Percentiles rank a stretch among this genome's conserved stretches.
These are phyloP conservation scores for Apocheima hispidaria DNA, from an alignment of 2,888 invertebrate species.

Conservation along the genomic window DNA sequence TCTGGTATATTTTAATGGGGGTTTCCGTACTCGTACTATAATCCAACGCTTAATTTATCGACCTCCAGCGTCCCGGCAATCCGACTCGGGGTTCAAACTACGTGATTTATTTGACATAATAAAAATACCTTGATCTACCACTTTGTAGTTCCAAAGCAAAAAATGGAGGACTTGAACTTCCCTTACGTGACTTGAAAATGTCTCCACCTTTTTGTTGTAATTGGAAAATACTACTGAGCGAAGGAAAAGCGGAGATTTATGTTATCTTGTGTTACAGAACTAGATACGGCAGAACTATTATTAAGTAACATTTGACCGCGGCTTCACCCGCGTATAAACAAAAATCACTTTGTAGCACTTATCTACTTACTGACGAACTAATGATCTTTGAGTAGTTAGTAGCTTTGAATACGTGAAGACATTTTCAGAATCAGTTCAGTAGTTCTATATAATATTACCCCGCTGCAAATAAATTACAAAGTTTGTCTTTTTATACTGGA, in stretches of 20 bases:
- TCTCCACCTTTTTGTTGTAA: constrained; percentile 22
- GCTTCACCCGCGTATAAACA: neutral
- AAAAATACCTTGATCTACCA: constrained; percentile 25
- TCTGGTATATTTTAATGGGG: constrained; percentile 5
- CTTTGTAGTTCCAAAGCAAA: constrained; percentile 25
- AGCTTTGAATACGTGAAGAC: too few relatives aligned
- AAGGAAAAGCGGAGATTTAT: neutral
- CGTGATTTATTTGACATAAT: constrained; percentile 35
- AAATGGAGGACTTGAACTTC: constrained; percentile 20
- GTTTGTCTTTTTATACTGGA: too few relatives aligned
- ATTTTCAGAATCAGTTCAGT: too few relatives aligned
- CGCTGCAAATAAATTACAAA: too few relatives aligned
- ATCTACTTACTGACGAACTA: too few relatives aligned
- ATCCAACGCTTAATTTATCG: constrained; percentile 27
- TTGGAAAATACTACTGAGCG: neutral
- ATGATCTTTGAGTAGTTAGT: too few relatives aligned
- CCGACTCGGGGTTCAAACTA: constrained; percentile 20
- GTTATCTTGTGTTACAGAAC: too few relatives aligned
- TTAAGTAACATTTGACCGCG: too few relatives aligned
- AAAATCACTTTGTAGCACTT: too few relatives aligned
- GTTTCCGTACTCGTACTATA: constrained; percentile 8
- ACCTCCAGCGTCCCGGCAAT: neutral
- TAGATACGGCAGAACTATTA: too few relatives aligned
- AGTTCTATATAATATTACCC: too few relatives aligned
- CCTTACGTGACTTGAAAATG: constrained; percentile 27